Percentiles rank a stretch among this genome's conserved stretches.
phyloP scores from a whole-genome alignment of 2,888 invertebrate species.

The Cabera pusaria region DNA sequence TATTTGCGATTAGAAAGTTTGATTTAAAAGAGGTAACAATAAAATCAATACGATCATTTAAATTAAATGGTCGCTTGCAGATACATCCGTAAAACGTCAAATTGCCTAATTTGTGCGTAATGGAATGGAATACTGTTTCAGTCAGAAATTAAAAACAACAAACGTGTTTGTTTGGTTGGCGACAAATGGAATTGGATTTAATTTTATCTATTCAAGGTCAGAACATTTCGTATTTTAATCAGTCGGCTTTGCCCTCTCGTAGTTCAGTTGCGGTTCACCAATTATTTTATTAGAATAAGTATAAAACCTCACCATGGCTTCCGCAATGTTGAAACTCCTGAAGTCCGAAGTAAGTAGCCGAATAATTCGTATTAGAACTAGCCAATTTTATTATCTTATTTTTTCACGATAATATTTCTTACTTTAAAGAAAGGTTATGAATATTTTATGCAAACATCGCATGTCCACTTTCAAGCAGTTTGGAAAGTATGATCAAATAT shows the following conservation, averaged over 20 bases:
- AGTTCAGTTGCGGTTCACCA: constrained; percentile 45
- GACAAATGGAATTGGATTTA: constrained; percentile 51
- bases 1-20: no score
- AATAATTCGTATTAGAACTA: neutral
- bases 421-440: no score
- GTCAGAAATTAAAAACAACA: constrained; percentile 36
- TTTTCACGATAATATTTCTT: no score
- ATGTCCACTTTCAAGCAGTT: no score
- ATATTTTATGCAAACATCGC: no score
- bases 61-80: no score
- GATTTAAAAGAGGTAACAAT: no score
- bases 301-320: constrained; percentile 53
- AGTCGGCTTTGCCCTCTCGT: constrained; percentile 59
- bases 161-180: constrained; percentile 22
- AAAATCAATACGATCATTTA: no score
- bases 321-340: constrained; percentile 68
- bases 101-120: no score
- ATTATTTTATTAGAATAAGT: constrained; percentile 28
- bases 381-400: no score
- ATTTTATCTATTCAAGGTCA: constrained; percentile 79
- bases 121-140: constrained; percentile 2
- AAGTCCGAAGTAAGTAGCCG: constrained; percentile 71
- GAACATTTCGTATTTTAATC: constrained; percentile 71
- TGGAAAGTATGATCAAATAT: no score
- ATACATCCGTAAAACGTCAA: no score